Base-by-base conservation (phyloP, 2,888 invertebrate genomes). In the Herminia tarsipennalis region DNA sequence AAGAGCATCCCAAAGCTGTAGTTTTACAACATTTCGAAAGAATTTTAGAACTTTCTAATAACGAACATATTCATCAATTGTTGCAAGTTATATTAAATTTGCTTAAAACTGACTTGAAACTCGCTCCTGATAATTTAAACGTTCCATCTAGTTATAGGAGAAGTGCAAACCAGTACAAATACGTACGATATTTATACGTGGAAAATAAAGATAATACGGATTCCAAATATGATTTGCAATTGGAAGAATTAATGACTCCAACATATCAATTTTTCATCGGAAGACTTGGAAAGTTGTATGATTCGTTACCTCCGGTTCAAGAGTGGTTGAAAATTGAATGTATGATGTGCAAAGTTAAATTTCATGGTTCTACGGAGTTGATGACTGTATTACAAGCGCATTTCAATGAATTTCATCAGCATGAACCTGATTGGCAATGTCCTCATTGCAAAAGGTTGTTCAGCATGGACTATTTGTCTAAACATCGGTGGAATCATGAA, bases 371-470 rank as follows among this genome's bases (percentile, higher is more conserved):
- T 0, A 1, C 14, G 1, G 40, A 40, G 5, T 17, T 47, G n/a
- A 36, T 47, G 16, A 41, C 20, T 5, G 9, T 30, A 5, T 4
- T 47, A 0, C 29, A 47, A 13, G 36, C 59, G 0, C 88, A 88
- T 52, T 81, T 78, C 13, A 65, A 63, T 1, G 62, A 61, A 0
- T 38, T 40, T 0, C 86, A 87, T 44, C 37, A 47, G 0, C 36
- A 61, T 0, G 86, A 87, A 27, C 66, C 67, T 0, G 75, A 78
- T 9, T 84, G 81, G 78, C 53, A 53, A 1, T 88, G 86, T 17
- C 55, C 50, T 0, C 61, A 76, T 16, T 86, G 85, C 28, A 51
- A 63, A 0, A 36, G 43, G n/a, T 9, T 3, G 0, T 75, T 80
- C 8, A 25, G 53, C 1, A 66, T 76, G 46, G 32, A 55, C 0